These are phyloP conservation scores for Haliaeetus leucogaster DNA, from an alignment of 2,113 vertebrate genomes.

Conservation along the genomic window DNA sequence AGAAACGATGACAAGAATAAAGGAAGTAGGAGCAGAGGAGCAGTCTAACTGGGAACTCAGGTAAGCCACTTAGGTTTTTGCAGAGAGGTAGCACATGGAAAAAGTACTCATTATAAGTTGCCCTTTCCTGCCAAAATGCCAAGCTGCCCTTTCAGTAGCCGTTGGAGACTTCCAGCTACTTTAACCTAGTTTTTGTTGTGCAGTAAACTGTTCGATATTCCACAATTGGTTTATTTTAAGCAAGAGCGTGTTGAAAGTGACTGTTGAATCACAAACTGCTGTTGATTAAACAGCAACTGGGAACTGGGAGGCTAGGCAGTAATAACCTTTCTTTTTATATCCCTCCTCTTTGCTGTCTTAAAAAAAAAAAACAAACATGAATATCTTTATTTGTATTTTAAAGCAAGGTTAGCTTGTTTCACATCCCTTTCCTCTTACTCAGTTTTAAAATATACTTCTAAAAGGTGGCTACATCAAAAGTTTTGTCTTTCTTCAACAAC, in stretches of 20 bases:
- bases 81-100: background rate
- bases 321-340: background rate
- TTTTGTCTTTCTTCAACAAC: background rate
- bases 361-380: background rate
- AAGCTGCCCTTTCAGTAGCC: conserved; percentile 23
- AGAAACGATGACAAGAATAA: background rate
- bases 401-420: background rate
- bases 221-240: background rate
- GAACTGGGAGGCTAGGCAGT: background rate
- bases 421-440: background rate
- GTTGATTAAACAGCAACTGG: background rate
- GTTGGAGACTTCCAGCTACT: background rate
- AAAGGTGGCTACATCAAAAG: background rate
- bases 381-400: background rate
- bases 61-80: background rate
- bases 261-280: background rate
- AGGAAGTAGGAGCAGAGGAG: background rate
- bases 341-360: background rate
- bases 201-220: conserved; percentile 24
- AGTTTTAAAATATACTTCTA: background rate
- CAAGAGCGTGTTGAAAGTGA: background rate
- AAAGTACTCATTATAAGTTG: background rate
- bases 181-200: background rate
- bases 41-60: background rate
- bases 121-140: conserved; percentile 39